A percentile compares a stretch with the other conserved stretches of the same genome.
These are phyloP conservation scores for Monoplex corrugatus DNA, from an alignment of 2,888 invertebrate species.

Conservation along the genomic window DNA sequence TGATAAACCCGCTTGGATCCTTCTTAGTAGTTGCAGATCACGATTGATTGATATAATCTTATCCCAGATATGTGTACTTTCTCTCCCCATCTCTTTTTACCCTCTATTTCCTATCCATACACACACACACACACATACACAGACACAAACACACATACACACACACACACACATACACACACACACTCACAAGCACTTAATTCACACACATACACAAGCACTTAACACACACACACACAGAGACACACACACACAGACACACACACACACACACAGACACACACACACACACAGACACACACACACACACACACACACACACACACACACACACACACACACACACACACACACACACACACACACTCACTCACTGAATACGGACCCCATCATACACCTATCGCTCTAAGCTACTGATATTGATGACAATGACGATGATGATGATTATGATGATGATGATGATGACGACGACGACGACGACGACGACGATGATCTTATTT, in stretches of 20 bases:
- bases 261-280: neutral
- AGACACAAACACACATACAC: neutral
- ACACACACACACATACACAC: conserved; percentile 5
- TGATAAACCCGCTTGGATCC: no score
- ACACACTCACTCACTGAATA: neutral
- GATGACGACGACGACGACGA: no score
- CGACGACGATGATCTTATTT: no score
- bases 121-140: neutral
- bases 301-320: neutral
- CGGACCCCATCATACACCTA: neutral
- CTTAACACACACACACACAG: neutral
- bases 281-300: neutral
- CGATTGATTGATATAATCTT: no score
- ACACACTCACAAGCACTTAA: neutral
- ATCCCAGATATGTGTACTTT: no score
- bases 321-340: conserved; percentile 35
- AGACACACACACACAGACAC: conserved; percentile 20
- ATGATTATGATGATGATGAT: no score
- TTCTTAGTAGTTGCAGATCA: no score
- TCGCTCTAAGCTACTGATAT: neutral
- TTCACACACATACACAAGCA: conserved; percentile 35
- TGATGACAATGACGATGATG: no score
- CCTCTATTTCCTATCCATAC: no score
- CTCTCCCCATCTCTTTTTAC: no score
- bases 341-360: neutral